Evolutionary conservation across 2,113 vertebrate genomes (phyloP).

Genomic region (Rhinopithecus roxellana): DNA sequence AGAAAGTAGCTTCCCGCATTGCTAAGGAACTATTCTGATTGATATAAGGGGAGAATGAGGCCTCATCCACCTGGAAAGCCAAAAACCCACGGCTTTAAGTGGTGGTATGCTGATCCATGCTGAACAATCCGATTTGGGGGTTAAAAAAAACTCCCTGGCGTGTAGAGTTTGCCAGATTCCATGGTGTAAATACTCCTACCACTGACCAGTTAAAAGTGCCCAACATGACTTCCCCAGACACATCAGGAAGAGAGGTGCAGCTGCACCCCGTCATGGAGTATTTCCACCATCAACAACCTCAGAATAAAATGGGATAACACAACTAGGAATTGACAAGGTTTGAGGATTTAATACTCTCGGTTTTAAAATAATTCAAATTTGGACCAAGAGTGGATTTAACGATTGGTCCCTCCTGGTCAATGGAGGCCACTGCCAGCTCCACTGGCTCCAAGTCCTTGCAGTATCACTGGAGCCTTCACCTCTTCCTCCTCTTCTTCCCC

Average conservation of each 20-base stretch:
- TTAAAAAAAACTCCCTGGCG: background rate
- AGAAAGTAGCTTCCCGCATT: background rate
- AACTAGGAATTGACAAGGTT: background rate
- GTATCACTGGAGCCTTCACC: background rate
- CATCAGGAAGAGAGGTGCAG: background rate
- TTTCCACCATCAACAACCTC: too few species aligned
- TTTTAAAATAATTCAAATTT: background rate
- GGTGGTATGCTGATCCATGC: background rate
- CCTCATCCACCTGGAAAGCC: background rate
- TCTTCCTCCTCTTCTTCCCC: background rate
- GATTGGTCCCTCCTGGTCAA: too few species aligned
- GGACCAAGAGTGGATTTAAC: background rate
- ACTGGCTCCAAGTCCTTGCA: background rate
- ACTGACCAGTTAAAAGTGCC: background rate
- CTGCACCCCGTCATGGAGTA: fast-evolving
- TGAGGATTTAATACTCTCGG: background rate
- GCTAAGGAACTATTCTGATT: background rate
- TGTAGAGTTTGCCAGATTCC: background rate
- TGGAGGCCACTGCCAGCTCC: fast-evolving
- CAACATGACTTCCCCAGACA: background rate
- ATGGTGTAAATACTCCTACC: background rate
- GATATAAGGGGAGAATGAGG: too few species aligned
- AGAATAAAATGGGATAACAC: background rate
- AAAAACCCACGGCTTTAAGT: too few species aligned
- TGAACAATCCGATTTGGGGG: background rate